Percentiles rank a stretch among this genome's conserved stretches.
These are phyloP conservation scores for Armadillidium nasatum DNA, from an alignment of 1,140 invertebrate species.

Conservation along the genomic window DNA sequence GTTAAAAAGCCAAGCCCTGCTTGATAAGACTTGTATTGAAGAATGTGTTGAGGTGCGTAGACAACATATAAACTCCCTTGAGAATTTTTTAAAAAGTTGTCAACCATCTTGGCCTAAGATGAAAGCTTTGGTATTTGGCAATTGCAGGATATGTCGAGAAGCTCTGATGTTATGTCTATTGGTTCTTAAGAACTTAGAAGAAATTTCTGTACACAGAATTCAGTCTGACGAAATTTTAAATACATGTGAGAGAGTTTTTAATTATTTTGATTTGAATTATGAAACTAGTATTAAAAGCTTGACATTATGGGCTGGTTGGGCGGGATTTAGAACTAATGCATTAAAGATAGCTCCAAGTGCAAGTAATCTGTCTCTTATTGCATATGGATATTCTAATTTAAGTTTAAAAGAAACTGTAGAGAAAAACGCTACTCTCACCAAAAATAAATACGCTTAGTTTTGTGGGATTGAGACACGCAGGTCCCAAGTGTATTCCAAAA, in stretches of 20 bases:
- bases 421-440: neutral
- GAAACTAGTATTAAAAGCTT: neutral
- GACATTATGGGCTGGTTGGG: neutral
- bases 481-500: neutral
- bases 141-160: constrained; percentile 2
- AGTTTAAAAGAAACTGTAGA: neutral
- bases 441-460: neutral
- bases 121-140: neutral
- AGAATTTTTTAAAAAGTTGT: neutral
- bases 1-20: neutral
- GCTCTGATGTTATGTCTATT: neutral
- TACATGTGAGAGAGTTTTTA: neutral
- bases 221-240: neutral
- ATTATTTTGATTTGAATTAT: neutral
- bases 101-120: neutral
- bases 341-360: neutral
- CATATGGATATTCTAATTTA: neutral
- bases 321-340: neutral
- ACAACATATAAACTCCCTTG: neutral
- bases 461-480: neutral
- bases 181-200: neutral
- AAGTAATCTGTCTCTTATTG: neutral
- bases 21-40: neutral
- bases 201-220: constrained; percentile 1
- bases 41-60: neutral